Percentiles rank a stretch among this genome's conserved stretches.
These are phyloP conservation scores for Sarcophaga carnaria DNA, from an alignment of 2,888 invertebrate species.

Conservation along the genomic window DNA sequence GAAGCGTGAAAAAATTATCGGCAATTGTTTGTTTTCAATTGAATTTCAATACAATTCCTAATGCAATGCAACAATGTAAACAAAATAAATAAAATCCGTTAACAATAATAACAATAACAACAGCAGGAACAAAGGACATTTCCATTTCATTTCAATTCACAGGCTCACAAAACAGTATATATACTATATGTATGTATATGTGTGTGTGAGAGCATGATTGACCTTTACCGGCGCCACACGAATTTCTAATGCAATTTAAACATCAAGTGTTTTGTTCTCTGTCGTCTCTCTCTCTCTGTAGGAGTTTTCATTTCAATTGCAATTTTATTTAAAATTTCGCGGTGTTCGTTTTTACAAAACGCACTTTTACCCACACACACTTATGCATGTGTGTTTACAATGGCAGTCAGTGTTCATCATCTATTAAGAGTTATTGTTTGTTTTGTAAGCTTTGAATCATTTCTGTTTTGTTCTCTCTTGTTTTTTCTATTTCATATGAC, in stretches of 20 bases:
- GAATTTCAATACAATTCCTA: conserved; percentile 69
- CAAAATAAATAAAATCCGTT: conserved; percentile 46
- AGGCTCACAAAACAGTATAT: background rate
- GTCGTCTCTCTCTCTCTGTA: background rate
- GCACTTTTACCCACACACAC: conserved; percentile 24
- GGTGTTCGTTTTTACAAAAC: conserved; percentile 31
- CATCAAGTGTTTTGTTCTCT: conserved; percentile 3
- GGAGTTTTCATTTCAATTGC: conserved; percentile 15
- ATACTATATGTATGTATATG: background rate
- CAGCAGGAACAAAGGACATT: background rate
- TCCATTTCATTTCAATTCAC: too few species aligned
- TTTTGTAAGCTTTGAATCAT: conserved; percentile 26
- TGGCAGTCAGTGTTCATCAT: conserved; percentile 43
- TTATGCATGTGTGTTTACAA: too few species aligned
- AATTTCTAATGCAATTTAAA: conserved; percentile 66
- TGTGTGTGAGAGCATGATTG: background rate
- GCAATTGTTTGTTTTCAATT: conserved; percentile 78
- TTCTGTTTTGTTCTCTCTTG: conserved; percentile 3
- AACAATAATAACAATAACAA: conserved; percentile 52
- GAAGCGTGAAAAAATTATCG: conserved; percentile 78
- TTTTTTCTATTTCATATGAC: background rate
- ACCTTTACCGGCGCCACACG: conserved; percentile 65
- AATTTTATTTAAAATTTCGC: conserved; percentile 49
- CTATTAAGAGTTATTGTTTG: conserved; percentile 67
- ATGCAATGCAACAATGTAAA: conserved; percentile 61